phyloP scores from a whole-genome alignment of 2,888 invertebrate genomes.

The Lasioglossum leucozonium region DNA sequence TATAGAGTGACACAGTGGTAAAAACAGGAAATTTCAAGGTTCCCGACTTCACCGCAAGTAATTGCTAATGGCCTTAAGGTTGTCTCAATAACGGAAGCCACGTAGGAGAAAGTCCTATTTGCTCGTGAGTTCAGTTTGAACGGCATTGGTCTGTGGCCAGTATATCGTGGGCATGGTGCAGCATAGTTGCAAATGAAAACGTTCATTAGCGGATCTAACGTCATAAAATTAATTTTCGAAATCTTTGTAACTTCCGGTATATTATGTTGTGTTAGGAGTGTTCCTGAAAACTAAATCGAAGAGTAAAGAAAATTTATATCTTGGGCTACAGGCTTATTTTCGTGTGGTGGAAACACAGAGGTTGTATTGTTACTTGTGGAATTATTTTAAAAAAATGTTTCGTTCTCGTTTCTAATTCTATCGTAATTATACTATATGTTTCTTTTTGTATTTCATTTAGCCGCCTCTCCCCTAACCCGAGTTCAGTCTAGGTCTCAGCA shows the following conservation, averaged over 20 bases:
- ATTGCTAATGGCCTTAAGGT: constrained; percentile 3
- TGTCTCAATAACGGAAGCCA: constrained; percentile 6
- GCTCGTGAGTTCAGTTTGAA: background rate
- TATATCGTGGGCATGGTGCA: background rate
- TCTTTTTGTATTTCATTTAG: background rate
- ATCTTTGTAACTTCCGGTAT: too few relatives aligned
- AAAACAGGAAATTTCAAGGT: background rate
- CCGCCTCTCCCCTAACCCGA: background rate
- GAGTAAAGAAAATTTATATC: too few relatives aligned
- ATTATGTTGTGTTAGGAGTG: too few relatives aligned
- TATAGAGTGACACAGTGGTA: background rate
- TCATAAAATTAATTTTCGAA: background rate
- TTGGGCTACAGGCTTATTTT: background rate
- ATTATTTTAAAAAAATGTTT: background rate
- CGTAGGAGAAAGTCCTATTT: background rate
- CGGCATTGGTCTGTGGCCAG: background rate
- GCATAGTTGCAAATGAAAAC: background rate
- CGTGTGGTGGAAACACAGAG: background rate
- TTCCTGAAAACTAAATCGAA: too few relatives aligned
- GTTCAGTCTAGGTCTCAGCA: background rate
- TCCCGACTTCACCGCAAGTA: background rate
- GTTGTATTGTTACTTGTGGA: background rate
- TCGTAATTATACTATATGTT: background rate
- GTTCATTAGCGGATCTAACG: background rate
- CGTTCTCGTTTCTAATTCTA: background rate